Evolutionary conservation across 2,797 vertebrate species (phyloP), one percentile per base, ranked within the genome.

Genomic region (Helicolenus hilgendorfi): DNA sequence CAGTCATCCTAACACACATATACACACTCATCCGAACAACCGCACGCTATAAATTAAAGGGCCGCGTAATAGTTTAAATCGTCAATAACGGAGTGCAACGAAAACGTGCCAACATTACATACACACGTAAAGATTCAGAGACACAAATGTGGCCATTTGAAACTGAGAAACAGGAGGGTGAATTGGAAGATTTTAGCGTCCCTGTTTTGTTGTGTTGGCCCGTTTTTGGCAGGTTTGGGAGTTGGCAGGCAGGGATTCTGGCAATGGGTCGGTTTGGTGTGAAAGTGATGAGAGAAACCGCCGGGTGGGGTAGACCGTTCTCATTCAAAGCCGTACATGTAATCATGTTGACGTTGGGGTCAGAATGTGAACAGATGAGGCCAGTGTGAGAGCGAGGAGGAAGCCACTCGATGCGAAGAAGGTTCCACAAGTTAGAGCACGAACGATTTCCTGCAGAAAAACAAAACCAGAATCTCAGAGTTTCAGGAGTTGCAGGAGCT

Each of bases 171-270:
- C 10, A n/a, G 8, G 22, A 26, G 24, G n/a, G 24, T 33, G 63
- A 69, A 31, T 20, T 76, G 29, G 11, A 71, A 83, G 71, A 55
- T 62, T 33, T n/a, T 55, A 65, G 33, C 68, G 36, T 68, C 29
- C 63, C 7, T 72, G 18, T 81, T 70, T 45, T 59, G 7, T 77
- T 55, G 24, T 22, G 79, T 84, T 60, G 24, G 33, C 55, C 64
- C 6, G 1, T 41, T 55, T 72, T 72, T 85, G 76, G 81, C 55
- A 63, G 22, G 72, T 41, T 64, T 76, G 56, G 11, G 53, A 69
- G 13, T 74, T 83, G 27, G 75, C 86, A 84, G 78, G 72, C 79
- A 77, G 76, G 53, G 63, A 59, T 83, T 83, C 63, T 70, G 64
- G 41, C 60, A 69, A 71, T 11, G 9, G 20, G 33, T 71, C 60